A percentile compares a stretch with the other conserved stretches of the same genome.
Conservation (phyloP, 2,888 invertebrate species). For the Beris morrisii region DNA sequence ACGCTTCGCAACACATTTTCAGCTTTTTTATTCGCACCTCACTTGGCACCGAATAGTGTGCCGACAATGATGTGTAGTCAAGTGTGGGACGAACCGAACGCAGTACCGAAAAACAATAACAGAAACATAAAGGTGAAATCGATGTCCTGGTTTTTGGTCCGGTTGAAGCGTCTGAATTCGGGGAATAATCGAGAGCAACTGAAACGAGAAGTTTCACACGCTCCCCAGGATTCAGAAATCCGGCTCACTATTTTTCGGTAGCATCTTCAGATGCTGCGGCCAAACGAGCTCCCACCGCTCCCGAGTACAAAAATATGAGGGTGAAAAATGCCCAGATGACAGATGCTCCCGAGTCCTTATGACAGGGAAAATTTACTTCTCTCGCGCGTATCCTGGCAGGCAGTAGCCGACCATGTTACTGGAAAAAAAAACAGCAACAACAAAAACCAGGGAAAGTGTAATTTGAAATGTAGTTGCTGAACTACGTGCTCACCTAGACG, state of each 20-base stretch:
- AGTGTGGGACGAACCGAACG: neutral
- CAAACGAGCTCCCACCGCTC: neutral
- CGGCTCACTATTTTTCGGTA: conserved; percentile 5
- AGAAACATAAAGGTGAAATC: neutral
- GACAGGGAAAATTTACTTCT: conserved; percentile 15
- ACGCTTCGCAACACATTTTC: too few relatives aligned
- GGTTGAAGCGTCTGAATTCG: conserved; percentile 19
- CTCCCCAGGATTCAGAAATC: conserved; percentile 20
- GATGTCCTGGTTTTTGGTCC: neutral
- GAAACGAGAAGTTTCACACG: conserved; percentile 19
- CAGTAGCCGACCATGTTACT: conserved; percentile 18
- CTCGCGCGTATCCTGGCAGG: conserved; percentile 21
- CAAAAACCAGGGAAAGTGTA: neutral
- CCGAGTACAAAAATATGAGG: conserved; percentile 1
- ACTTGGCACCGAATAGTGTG: too few relatives aligned
- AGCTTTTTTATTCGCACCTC: too few relatives aligned
- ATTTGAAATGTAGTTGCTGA: conserved; percentile 23
- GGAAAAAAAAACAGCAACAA: neutral
- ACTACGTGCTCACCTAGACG: conserved; percentile 8
- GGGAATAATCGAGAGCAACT: conserved; percentile 25
- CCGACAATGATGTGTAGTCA: too few relatives aligned
- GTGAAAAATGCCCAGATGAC: conserved; percentile 21
- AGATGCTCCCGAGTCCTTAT: conserved; percentile 15
- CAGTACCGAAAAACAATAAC: conserved; percentile 11
- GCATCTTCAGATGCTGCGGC: neutral